Evolutionary conservation across 2,113 vertebrate genomes (phyloP), one percentile per base, ranked within the genome.

Genomic region (Crotalus horridus): DNA sequence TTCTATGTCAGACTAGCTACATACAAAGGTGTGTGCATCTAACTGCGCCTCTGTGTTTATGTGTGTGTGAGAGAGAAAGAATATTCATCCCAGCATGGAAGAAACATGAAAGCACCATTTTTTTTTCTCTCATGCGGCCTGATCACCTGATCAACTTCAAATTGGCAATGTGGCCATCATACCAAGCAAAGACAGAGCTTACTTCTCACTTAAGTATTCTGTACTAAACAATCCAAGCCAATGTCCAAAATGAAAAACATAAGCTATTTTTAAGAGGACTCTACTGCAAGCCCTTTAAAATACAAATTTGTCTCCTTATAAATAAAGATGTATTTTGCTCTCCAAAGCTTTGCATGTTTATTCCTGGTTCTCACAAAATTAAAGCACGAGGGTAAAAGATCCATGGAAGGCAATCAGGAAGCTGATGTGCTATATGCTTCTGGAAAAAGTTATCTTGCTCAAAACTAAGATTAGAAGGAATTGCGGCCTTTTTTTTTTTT

Each of bases 301-400:
- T 8, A 0, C 0, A 9, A 91, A 46, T 29, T 55, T 89, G 59
- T 81, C 20, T 3, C 0, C 0, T 43, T 93, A n/a, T 17, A 53
- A 87, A 21, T 39, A 58, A 54, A 91, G n/a, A 12, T 1, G 20
- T 51, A 33, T 24, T 81, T 89, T 89, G 55, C 24, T 92, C 61
- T 89, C 15, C 0, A 0, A 43, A 1, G 11, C 6, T 11, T 54
- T 92, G 12, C 12, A 69, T 0, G 4, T 86, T 69, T 69, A 39
- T 54, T 93, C 89, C 4, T 0, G 61, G 93, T 88, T 59, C 39
- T 0, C 0, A 39, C 58, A 69, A 20, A n/a, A 90, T 89, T 59
- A 58, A 91, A 94, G 2, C 1, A 24, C 7, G 21, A 0, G 0
- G n/a, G 87, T 91, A 12, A 5, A 24, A 1, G 0, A 48, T 4